Percentiles rank a stretch among this genome's conserved stretches.
Evolutionary conservation across 2,113 vertebrate species (phyloP).

Genomic region (Prunella fulvescens): DNA sequence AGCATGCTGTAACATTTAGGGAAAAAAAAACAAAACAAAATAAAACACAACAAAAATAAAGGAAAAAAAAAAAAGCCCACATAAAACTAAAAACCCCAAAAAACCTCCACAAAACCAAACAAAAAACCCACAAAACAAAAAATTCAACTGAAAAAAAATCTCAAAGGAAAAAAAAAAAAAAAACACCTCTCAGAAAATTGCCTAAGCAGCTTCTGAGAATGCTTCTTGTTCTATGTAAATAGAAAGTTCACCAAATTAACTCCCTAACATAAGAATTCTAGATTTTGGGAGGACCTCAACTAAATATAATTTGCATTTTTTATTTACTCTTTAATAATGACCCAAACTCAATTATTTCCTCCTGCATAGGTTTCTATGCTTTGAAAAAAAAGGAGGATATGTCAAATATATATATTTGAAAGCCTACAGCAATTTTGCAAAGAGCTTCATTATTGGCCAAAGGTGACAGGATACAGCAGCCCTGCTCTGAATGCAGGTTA

Average conservation of each 20-base stretch:
- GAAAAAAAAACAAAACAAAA: neutral
- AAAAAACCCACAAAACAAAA: neutral
- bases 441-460: neutral
- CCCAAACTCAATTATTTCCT: neutral
- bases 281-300: neutral
- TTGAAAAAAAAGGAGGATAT: neutral
- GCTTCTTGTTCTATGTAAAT: neutral
- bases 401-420: neutral
- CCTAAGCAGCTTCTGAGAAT: neutral
- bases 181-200: neutral
- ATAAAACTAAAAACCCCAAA: neutral
- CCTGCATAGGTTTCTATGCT: neutral
- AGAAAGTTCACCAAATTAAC: neutral
- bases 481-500: conserved; percentile 31
- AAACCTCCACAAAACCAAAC: too few relatives aligned
- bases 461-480: neutral
- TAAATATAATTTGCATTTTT: neutral
- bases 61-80: neutral
- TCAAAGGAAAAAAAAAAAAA: neutral
- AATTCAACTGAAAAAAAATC: neutral
- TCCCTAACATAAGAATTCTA: neutral
- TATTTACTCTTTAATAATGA: neutral
- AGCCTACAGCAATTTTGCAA: neutral
- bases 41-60: neutral
- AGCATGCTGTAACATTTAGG: neutral